Evolutionary conservation across 2,797 vertebrate genomes (phyloP), one percentile per base, ranked within the genome.

Genomic region (Cyprinella venusta): DNA sequence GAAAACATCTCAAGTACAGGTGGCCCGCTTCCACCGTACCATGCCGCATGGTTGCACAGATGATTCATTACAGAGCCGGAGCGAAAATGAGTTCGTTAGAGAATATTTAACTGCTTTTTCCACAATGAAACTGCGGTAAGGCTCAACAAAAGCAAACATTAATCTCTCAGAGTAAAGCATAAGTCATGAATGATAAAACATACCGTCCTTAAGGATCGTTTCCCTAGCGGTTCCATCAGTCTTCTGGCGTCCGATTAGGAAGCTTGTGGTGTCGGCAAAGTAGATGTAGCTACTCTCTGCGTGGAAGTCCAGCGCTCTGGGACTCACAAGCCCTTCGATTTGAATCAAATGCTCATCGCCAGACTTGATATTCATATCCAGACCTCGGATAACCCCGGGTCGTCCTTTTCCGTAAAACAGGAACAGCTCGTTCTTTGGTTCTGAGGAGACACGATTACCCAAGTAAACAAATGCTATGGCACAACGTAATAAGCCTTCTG

Each of bases 361-460:
- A 33, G 95, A 92, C 91, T 94, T 96, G 88, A 91, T 92, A 90
- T 96, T 96, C 88, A 96, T 83, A 83, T 96, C 95, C 94, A 97
- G 94, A 76, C 95, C 95, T 45, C 96, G 92, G 84, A 97, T 94
- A 88, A 96, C 95, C 89, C 96, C 96, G 6, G 96, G 96, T 40
- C 96, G 94, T 76, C 96, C 96, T 90, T 96, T 96, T 50, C 96
- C 96, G 89, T 96, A 97, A 92, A 97, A 96, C 63, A 97, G 95
- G 89, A 97, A 97, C 87, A 96, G 89, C 87, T 96, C 96, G 86
- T 94, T 96, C 93, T 96, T 96, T 12, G 94, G 95, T 91, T 95
- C 96, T 97, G 93, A 80, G 90, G 89, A 91, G 91, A 88, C 92
- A 93, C 90, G 90, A 94, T 94, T 94, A 52, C 33, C 13, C 40